Conservation (phyloP, 2,797 vertebrate genomes). For the Petrocephalus sullivani region DNA sequence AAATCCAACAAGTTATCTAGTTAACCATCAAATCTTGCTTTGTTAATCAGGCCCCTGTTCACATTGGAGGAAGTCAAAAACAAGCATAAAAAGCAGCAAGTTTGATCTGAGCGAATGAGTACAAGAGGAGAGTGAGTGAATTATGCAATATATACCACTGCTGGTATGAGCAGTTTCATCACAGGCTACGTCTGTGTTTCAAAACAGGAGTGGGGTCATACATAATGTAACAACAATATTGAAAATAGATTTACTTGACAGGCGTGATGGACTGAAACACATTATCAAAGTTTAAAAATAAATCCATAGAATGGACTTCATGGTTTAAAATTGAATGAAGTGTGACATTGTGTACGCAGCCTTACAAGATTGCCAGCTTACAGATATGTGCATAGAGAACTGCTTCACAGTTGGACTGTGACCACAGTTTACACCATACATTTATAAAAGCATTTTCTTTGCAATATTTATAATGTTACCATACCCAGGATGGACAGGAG, state of each 20-base stretch:
- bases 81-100: not conserved
- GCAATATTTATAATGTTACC: not conserved
- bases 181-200: not conserved
- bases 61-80: not conserved
- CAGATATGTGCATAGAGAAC: not conserved
- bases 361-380: not conserved
- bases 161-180: too few relatives aligned
- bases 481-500: not conserved
- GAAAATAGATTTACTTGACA: not conserved
- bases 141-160: not conserved
- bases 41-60: not conserved
- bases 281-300: not conserved
- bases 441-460: not conserved
- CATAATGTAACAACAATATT: not conserved
- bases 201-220: not conserved
- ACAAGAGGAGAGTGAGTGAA: not conserved
- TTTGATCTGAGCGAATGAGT: not conserved
- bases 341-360: not conserved
- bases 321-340: not conserved
- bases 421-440: not conserved
- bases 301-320: not conserved
- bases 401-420: not conserved
- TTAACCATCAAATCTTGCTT: not conserved
- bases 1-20: not conserved
- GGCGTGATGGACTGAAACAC: not conserved